Percentiles rank a stretch among this genome's conserved stretches.
Conservation (phyloP, 1,140 invertebrate species). For the Ceratoteleas bidentatus region DNA sequence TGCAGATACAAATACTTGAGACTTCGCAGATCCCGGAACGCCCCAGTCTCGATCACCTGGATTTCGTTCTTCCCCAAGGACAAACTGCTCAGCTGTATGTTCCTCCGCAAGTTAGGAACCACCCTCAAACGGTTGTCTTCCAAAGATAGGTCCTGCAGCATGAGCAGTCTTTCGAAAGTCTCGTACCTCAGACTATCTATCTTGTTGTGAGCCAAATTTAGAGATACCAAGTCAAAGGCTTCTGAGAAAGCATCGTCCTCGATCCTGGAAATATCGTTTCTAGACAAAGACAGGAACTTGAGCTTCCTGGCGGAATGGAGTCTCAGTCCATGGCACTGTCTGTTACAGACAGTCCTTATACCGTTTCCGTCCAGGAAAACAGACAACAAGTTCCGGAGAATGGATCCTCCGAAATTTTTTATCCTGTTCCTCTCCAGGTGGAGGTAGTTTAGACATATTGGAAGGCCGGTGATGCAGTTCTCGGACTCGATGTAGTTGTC, state of each 20-base stretch:
- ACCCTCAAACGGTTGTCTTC: conserved; percentile 67
- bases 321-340: conserved; percentile 48
- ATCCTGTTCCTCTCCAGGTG: conserved; percentile 72
- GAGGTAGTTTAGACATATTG: conserved; percentile 66
- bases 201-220: conserved; percentile 72
- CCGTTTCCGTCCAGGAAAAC: conserved; percentile 70
- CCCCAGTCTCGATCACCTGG: conserved; percentile 20
- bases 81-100: conserved; percentile 57
- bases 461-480: conserved; percentile 65
- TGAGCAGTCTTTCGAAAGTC: conserved; percentile 52
- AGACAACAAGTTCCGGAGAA: conserved; percentile 42
- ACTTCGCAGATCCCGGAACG: conserved; percentile 49
- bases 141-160: conserved; percentile 66
- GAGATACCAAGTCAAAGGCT: conserved; percentile 32
- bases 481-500: conserved; percentile 69
- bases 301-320: conserved; percentile 60
- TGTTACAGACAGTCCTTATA: conserved; percentile 67
- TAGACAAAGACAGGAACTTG: conserved; percentile 66
- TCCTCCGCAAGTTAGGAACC: conserved; percentile 67
- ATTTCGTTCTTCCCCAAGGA: conserved; percentile 72
- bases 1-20: conserved; percentile 69
- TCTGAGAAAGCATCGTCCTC: conserved; percentile 68
- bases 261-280: conserved; percentile 66
- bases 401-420: conserved; percentile 36
- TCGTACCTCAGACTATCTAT: conserved; percentile 40